Conservation (phyloP, 2,797 vertebrate genomes). For the Cheirogaleus major region DNA sequence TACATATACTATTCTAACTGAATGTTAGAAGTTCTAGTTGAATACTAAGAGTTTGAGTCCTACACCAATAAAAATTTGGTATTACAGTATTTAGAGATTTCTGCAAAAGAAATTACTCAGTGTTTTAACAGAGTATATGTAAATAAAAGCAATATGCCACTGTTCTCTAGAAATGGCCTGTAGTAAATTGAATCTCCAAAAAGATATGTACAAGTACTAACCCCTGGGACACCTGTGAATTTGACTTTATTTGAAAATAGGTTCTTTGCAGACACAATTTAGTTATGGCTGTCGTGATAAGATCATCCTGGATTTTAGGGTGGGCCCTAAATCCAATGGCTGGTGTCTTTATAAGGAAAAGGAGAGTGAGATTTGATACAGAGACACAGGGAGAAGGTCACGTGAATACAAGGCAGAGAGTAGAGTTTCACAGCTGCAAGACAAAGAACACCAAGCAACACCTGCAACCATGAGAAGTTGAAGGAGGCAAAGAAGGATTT, state of each 20-base stretch:
- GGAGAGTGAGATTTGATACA: not conserved
- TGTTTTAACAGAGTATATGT: not conserved
- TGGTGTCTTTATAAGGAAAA: not conserved
- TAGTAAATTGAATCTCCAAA: not conserved
- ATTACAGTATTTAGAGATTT: not conserved
- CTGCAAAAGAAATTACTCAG: not conserved
- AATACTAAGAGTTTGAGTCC: not conserved
- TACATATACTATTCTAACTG: not conserved
- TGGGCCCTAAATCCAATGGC: not conserved
- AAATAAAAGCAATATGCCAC: not conserved
- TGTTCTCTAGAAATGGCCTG: not conserved
- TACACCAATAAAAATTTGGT: not conserved
- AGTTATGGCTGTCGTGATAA: not conserved
- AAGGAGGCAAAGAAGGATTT: not conserved
- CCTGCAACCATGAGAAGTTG: not conserved
- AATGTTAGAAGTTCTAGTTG: not conserved
- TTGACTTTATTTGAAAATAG: not conserved
- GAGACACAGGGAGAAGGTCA: not conserved
- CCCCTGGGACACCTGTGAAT: not conserved
- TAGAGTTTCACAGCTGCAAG: not conserved
- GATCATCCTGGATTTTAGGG: not conserved
- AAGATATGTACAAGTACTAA: not conserved
- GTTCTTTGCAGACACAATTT: not conserved
- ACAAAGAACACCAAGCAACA: not conserved
- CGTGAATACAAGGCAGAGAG: not conserved